Evolutionary conservation across 2,888 invertebrate genomes (phyloP), one percentile per base, ranked within the genome.

Genomic region (Eristalis tenax): DNA sequence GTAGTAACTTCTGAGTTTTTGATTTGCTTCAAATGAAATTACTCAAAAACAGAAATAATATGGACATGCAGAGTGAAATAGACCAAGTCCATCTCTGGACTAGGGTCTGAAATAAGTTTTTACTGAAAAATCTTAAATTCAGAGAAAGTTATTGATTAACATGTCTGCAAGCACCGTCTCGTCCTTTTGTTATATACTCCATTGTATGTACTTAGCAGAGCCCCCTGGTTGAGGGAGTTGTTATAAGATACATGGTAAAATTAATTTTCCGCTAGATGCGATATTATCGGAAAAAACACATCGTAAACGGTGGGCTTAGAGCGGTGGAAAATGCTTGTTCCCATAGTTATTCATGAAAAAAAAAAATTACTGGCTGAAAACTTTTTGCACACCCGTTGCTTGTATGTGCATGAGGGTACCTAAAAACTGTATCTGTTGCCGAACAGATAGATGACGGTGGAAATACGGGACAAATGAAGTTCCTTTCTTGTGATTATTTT

Each of bases 211-310:
- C 38, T 38, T 13, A 13, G 11, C 0, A 13, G 1, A 38, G 1
- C 13, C 4, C 13, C 13, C 1, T 2, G 11, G 10, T 38, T 13
- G 38, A n/a, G 18, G 50, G 50, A 50, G 50, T 18, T 50, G 18
- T 18, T 22, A 50, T 50, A 50, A 50, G 50, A 50, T 50, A 50
- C 50, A 50, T 10, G 66, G n/a, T 50, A 69, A 74, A 80, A 80
- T 80, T 80, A 80, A 80, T 80, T 74, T 80, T 80, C 74, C 74
- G 80, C 80, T 74, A 74, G 80, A 74, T 80, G 74, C 68, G 68
- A 61, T 61, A 66, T 61, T 59, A 80, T 74, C 79, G 59, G 65
- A 35, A 61, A 50, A 65, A 35, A 75, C 38, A 23, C 22, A 65
- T 35, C 57, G 57, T 5, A 57, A n/a, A 28, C 22, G 23, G 56